phyloP scores from a whole-genome alignment of 2,888 invertebrate species.

The Litoditis marina region DNA sequence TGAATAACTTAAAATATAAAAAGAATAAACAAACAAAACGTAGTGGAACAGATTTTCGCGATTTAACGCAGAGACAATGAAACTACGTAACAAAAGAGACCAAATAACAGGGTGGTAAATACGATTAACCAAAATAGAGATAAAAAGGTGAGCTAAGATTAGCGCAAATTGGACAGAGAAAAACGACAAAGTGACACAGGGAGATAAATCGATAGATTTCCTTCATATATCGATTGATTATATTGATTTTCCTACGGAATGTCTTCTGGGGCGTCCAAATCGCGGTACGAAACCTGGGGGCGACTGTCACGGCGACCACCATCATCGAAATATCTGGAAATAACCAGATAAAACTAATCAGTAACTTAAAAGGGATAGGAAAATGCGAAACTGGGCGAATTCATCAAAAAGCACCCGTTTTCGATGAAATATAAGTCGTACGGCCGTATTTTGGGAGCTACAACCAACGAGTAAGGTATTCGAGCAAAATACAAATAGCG shows the following conservation, averaged over 20 bases:
- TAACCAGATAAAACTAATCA: not conserved
- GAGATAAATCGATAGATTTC: not conserved
- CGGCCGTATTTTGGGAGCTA: too few relatives aligned
- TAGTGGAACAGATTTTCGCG: too few relatives aligned
- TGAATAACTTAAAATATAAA: too few relatives aligned
- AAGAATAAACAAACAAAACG: too few relatives aligned
- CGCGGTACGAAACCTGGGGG: slow-evolving; percentile 82
- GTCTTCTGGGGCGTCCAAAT: slow-evolving; percentile 81
- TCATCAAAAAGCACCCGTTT: too few relatives aligned
- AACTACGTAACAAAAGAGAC: too few relatives aligned
- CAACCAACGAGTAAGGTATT: too few relatives aligned
- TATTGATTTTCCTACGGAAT: slow-evolving; percentile 51
- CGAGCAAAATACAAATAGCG: too few relatives aligned
- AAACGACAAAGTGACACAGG: not conserved
- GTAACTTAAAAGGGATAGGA: not conserved
- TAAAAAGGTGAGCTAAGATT: too few relatives aligned
- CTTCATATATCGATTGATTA: not conserved
- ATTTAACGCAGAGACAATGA: too few relatives aligned
- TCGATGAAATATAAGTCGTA: too few relatives aligned
- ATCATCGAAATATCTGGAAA: slow-evolving; percentile 29
- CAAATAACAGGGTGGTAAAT: not conserved
- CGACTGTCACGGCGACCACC: slow-evolving; percentile 66
- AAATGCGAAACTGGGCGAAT: not conserved
- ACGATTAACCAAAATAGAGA: not conserved
- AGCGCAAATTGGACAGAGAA: not conserved